Base-by-base conservation (phyloP, 1,140 invertebrate species). In the Palaemon carinicauda region DNA sequence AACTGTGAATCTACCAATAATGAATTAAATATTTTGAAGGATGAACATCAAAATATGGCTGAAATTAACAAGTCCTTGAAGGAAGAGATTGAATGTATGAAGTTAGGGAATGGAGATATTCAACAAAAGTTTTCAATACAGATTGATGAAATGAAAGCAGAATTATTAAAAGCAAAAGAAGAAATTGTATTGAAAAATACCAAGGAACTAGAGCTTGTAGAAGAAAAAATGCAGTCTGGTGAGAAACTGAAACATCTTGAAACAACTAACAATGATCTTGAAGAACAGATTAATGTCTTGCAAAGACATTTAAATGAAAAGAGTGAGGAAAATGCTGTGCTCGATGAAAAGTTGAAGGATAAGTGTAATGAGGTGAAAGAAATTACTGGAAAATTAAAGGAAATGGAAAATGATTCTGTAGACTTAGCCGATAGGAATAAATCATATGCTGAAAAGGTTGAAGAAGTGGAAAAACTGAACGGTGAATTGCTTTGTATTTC, bases 381-480 rank as follows among this genome's bases (percentile, higher is more conserved):
- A 1, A 52, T 41, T 33, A 27, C 51, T 24, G 73, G 77, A 73
- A 74, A 19, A 73, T 24, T 73, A 29, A 27, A 24, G 27, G 17
- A 19, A 24, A 27, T 73, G 29, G 17, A 19, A 5, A 29, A 73
- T 1, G 21, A 73, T 0, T 9, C 21, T 21, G 29, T 33, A 2
- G 4, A 19, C 17, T 29, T 73, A 10, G n/a, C 12, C 19, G 19
- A 29, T 19, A 50, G 14, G n/a, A 56, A 19, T 56, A 31, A 73
- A 27, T 24, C 52, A 50, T 50, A 71, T 71, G 54, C 65, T 80
- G 84, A 78, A 80, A 51, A 80, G 56, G 71, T 10, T 88, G 33
- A 83, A 86, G 71, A 88, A 88, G 17, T 50, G 86, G 9, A 52
- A 81, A 65, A 50, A 56, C 15, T 86, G 41, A 77, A 86, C 65